Percentiles rank a stretch among this genome's conserved stretches.
phyloP scores from a whole-genome alignment of 2,888 invertebrate genomes.

The Byasa hedistus region DNA sequence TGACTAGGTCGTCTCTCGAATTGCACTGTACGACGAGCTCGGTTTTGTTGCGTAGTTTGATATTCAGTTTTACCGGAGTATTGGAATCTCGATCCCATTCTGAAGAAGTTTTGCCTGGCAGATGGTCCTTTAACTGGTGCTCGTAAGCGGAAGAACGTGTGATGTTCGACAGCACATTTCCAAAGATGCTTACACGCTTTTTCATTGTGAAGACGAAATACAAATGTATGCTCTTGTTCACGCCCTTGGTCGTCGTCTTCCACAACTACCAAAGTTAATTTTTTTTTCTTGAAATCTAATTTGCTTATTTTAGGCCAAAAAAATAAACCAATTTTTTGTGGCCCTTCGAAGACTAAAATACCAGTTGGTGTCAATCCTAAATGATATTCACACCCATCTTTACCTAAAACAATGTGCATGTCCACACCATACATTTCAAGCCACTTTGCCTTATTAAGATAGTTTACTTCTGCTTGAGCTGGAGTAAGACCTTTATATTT shows the following conservation, averaged over 20 bases:
- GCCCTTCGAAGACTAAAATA: conserved; percentile 97
- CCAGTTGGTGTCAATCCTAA: conserved; percentile 99
- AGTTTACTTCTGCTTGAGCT: conserved; percentile 96
- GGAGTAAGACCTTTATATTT: conserved; percentile 93
- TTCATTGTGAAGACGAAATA: conserved; percentile 96
- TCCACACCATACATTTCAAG: conserved; percentile 99
- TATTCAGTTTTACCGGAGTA: conserved; percentile 98
- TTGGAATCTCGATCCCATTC: conserved; percentile 98
- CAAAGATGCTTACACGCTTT: conserved; percentile 99
- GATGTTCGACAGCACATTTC: conserved; percentile 99
- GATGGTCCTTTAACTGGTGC: conserved; percentile 93
- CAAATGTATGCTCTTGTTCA: conserved; percentile 99
- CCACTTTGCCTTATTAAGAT: conserved; percentile 97
- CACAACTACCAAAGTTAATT: conserved; percentile 96
- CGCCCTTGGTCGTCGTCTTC: conserved; percentile 98
- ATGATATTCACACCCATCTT: conserved; percentile 97
- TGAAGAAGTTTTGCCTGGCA: conserved; percentile 96
- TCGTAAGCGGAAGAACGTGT: conserved; percentile 97
- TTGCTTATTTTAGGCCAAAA: conserved; percentile 99
- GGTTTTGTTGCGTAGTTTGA: conserved; percentile 95
- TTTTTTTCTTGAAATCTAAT: conserved; percentile 98
- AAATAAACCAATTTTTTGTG: conserved; percentile 98
- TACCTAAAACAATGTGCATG: conserved; percentile 97
- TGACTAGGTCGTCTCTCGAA: conserved; percentile 98
- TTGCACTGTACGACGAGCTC: conserved; percentile 94